Evolutionary conservation across 2,113 vertebrate genomes (phyloP), one percentile per base, ranked within the genome.

Genomic region (Prunella himalayana): DNA sequence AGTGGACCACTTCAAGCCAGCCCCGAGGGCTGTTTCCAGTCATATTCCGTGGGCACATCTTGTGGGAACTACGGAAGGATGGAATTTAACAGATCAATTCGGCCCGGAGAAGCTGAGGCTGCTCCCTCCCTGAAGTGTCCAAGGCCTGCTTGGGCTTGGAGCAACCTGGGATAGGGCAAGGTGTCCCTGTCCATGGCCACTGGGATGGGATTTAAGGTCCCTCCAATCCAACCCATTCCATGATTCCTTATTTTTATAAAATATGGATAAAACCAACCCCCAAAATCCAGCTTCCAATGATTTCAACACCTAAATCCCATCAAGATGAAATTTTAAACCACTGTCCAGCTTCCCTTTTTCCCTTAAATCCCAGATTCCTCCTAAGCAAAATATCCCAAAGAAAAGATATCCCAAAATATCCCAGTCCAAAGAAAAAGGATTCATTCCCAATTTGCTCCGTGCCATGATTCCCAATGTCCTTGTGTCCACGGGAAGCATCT

Each of bases 381-480:
- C 28, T 8, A 6, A 47, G 11, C 3, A 33, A 68, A 86, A 51
- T 9, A 51, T 33, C 53, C 27, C 33, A 4, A 44, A 51, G 37
- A 27, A 60, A 44, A 68, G 5, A 9, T 6, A 37, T 18, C 53
- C 44, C 44, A 11, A 63, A 63, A 28, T 3, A 76, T 15, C 50
- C n/a, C 24, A 20, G 10, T 5, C 19, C 9, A 33, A 76, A 19
- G 15, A 21, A 56, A 60, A 64, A 22, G 39, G n/a, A 68, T 6
- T 9, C 3, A 44, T 2, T 1, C 22, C 16, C 2, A 0, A 20
- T 59, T 51, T 39, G 30, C 30, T n/a, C 30, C 0, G 0, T 39
- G 61, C 28, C 2, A 0, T 9, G 16, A 50, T 54, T 70, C 42
- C 49, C 66, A 18, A 6, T 17, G 17, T 11, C 56, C 60, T 49